Conservation (phyloP, 1,140 invertebrate species). For the Euura saliciscinereae region DNA sequence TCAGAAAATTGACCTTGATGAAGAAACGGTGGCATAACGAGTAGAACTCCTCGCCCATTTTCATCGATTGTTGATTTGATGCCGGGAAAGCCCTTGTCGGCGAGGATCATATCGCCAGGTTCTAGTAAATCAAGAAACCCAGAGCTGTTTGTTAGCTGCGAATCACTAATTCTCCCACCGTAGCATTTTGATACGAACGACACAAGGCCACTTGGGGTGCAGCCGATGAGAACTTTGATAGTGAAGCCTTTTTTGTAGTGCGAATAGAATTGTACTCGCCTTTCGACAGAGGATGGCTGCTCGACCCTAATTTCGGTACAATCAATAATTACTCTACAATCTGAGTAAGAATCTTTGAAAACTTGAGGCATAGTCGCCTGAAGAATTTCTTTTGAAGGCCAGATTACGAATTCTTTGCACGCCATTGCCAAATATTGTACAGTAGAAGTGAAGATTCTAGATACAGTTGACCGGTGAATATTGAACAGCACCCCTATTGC, state of each 20-base stretch:
- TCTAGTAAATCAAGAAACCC: constrained; percentile 47
- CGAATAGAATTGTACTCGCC: constrained; percentile 19
- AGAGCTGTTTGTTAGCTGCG: constrained; percentile 42
- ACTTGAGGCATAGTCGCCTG: constrained; percentile 27
- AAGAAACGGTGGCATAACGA: constrained; percentile 40
- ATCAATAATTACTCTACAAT: constrained; percentile 19
- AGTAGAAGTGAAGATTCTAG: constrained; percentile 1
- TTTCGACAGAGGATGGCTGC: constrained; percentile 5
- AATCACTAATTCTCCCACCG: constrained; percentile 47
- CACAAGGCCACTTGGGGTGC: constrained; percentile 48
- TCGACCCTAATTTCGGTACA: constrained; percentile 22
- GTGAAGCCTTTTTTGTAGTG: constrained; percentile 24
- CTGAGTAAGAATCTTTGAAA: neutral
- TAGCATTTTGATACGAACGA: constrained; percentile 45
- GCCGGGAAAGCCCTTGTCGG: constrained; percentile 42
- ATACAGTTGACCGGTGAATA: constrained; percentile 12
- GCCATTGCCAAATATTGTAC: constrained; percentile 21
- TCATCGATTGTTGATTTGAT: constrained; percentile 31
- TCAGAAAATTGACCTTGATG: constrained; percentile 30
- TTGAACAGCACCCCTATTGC: constrained; percentile 11
- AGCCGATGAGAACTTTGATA: constrained; percentile 47
- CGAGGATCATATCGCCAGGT: constrained; percentile 46
- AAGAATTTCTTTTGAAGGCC: constrained; percentile 29
- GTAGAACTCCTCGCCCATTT: constrained; percentile 21
- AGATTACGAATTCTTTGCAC: constrained; percentile 30